These are phyloP conservation scores for Bettongia penicillata DNA, from an alignment of 2,113 vertebrate species.

Conservation along the genomic window DNA sequence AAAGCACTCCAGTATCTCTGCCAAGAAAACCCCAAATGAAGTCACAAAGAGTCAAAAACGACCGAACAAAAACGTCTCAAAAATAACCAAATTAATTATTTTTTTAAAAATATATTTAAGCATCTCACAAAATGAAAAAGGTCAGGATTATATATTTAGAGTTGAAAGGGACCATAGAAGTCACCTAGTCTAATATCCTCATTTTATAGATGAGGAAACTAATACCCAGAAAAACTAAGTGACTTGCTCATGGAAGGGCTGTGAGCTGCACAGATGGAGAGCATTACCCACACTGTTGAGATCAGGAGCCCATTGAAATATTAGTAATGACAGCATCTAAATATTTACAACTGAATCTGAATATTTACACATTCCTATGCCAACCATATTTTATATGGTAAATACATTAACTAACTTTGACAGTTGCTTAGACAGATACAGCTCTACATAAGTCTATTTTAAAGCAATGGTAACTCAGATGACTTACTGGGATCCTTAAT, in stretches of 20 bases:
- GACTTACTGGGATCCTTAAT: background rate
- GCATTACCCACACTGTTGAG: background rate
- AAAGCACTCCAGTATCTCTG: background rate
- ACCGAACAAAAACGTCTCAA: background rate
- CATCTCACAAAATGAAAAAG: background rate
- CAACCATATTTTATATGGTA: slow-evolving; percentile 1
- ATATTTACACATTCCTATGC: slow-evolving; percentile 3
- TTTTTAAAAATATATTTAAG: background rate
- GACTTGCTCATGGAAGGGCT: background rate
- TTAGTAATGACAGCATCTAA: slow-evolving; percentile 3
- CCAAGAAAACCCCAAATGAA: background rate
- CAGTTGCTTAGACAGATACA: background rate
- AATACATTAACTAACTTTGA: background rate
- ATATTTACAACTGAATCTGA: background rate
- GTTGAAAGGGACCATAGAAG: background rate
- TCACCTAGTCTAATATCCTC: background rate
- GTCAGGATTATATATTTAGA: background rate
- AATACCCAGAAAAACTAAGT: background rate
- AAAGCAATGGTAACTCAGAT: background rate
- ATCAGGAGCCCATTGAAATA: background rate
- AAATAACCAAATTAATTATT: background rate
- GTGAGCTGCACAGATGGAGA: background rate
- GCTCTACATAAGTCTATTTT: background rate
- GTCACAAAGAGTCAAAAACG: background rate
- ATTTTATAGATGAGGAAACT: background rate